phyloP scores from a whole-genome alignment of 2,797 vertebrate genomes.

The Pogonophryne albipinna region DNA sequence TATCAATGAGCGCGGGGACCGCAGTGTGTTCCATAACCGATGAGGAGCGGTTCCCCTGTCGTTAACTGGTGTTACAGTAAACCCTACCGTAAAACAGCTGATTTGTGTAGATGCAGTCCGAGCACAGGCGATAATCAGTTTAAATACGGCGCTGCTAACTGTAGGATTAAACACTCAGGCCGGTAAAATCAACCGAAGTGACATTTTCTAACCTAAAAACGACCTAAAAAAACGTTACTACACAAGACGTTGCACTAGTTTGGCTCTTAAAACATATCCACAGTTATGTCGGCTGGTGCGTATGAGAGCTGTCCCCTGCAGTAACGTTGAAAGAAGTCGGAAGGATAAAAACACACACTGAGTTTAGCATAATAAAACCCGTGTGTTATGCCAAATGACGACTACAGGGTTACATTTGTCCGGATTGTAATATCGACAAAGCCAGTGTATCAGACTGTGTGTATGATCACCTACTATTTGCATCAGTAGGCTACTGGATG shows the following conservation, averaged over 20 bases:
- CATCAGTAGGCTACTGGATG: not conserved
- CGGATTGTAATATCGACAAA: no score
- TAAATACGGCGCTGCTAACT: constrained; percentile 10
- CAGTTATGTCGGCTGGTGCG: not conserved
- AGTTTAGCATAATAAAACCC: not conserved
- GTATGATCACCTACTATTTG: not conserved
- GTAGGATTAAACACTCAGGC: constrained; percentile 30
- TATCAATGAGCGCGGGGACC: constrained; percentile 65
- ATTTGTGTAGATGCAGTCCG: not conserved
- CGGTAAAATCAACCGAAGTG: constrained; percentile 30
- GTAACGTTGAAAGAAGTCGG: not conserved
- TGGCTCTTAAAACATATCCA: not conserved
- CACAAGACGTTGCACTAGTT: not conserved
- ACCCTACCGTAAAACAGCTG: not conserved
- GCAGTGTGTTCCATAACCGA: constrained; percentile 56
- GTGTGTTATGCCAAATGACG: not conserved
- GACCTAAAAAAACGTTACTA: not conserved
- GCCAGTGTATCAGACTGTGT: not conserved
- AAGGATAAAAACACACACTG: no score
- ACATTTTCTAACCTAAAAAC: not conserved
- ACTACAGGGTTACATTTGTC: rapidly evolving
- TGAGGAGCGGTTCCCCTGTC: constrained; percentile 45
- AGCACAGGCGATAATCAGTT: not conserved
- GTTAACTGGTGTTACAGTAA: constrained; percentile 17
- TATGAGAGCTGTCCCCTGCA: not conserved